A percentile compares a stretch with the other conserved stretches of the same genome.
Conservation (phyloP, 2,797 vertebrate genomes). For the Streptopelia turtur region DNA sequence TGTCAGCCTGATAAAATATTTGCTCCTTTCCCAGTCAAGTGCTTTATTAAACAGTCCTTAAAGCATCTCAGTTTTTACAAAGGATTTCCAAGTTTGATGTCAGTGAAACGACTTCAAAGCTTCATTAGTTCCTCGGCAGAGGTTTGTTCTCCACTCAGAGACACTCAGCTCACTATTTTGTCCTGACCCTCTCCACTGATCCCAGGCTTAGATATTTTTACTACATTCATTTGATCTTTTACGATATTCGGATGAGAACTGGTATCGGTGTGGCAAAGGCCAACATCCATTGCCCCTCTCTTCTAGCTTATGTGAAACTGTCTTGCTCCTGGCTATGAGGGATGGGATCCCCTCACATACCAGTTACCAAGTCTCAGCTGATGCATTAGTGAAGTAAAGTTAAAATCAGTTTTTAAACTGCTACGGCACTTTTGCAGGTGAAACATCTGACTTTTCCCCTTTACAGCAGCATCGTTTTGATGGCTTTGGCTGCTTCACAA, state of each 20-base stretch:
- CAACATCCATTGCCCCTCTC: not conserved
- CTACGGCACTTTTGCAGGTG: not conserved
- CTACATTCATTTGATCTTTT: not conserved
- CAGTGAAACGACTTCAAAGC: slow-evolving; percentile 30
- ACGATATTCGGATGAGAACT: not conserved
- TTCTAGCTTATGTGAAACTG: not conserved
- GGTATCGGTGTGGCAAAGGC: not conserved
- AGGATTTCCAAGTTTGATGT: slow-evolving; percentile 36
- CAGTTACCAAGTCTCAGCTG: not conserved
- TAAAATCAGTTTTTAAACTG: not conserved
- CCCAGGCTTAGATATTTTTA: not conserved
- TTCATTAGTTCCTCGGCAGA: not conserved
- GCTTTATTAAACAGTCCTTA: slow-evolving; percentile 50
- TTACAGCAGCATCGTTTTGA: not conserved
- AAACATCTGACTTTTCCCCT: not conserved
- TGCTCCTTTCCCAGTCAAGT: slow-evolving; percentile 50
- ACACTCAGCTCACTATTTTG: not conserved
- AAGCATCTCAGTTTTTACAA: slow-evolving; percentile 37
- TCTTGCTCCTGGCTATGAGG: not conserved
- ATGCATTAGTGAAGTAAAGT: not conserved
- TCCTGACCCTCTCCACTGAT: not conserved
- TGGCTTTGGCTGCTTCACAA: not conserved
- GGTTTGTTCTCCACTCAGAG: not conserved
- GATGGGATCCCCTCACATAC: not conserved
- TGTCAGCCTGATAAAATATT: slow-evolving; percentile 60